Evolutionary conservation across 2,113 vertebrate genomes (phyloP), one percentile per base, ranked within the genome.

Genomic region (Entomyzon cyanotis): DNA sequence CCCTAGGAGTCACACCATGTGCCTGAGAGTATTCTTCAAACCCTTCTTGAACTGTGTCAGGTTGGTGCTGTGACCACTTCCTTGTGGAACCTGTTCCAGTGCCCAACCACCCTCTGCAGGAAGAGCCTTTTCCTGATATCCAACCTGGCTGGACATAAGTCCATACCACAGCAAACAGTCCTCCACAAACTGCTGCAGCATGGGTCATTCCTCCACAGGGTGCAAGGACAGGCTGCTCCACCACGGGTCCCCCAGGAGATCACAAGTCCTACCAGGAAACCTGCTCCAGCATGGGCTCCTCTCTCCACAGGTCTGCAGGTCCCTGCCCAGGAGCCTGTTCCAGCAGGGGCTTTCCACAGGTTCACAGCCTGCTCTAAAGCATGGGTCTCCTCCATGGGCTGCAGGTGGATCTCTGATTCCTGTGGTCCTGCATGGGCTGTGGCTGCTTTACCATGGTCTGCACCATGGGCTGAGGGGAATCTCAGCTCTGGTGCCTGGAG

Each of bases 341-440:
- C 70, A 65, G 8, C 50, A 65, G 0, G 0, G 28, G 7, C 49
- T 7, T 30, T 5, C 19, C 28, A 17, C 8, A 25, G 9, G 19
- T 12, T 75, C 82, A 49, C 35, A 65, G 24, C 15, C 19, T 41
- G n/a, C 50, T 24, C 50, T 47, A 8, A 47, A n/a, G 49, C 28
- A 0, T 47, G 18, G 42, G 28, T 2, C 19, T n/a, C 3, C 23
- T 64, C 19, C 5, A 2, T 0, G 1, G 11, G 10, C 42, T 56
- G 35, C 20, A 39, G 42, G 4, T 41, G 69, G 23, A 56, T 56
- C 28, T 56, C 28, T 47, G n/a, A 39, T 56, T 15, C 23, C 19
- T 2, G 1, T 12, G 50, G 12, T 2, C 14, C n/a, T 74, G 9
- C 15, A 8, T 24, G n/a, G 46, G 25, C 25, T 69, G 46, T 49